Conservation (phyloP, 2,888 invertebrate species). For the Maniola hyperantus region DNA sequence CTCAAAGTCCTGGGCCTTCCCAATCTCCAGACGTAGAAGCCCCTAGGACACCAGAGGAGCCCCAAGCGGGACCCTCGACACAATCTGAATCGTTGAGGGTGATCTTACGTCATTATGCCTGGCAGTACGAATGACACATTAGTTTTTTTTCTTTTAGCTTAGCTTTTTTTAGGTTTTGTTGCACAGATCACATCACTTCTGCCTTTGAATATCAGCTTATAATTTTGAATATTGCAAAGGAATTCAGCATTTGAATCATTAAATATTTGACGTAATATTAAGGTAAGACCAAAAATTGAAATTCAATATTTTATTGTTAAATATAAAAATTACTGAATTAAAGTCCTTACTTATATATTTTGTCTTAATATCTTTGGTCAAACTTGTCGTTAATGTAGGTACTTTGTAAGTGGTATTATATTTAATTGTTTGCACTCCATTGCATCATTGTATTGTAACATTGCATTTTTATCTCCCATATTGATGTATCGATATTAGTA, state of each 20-base stretch:
- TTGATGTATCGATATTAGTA: constrained; percentile 13
- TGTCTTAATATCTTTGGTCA: constrained; percentile 19
- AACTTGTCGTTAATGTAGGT: constrained; percentile 10
- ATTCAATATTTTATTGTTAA: background rate
- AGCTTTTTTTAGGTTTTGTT: constrained; percentile 67
- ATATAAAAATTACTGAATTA: too few relatives aligned
- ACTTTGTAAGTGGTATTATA: constrained; percentile 11
- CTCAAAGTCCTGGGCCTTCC: constrained; percentile 54
- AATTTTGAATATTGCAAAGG: constrained; percentile 61
- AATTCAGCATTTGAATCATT: constrained; percentile 76
- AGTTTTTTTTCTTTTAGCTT: constrained; percentile 75
- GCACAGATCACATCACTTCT: constrained; percentile 62
- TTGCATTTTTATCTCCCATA: constrained; percentile 12
- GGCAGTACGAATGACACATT: constrained; percentile 81
- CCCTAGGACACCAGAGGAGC: constrained; percentile 55
- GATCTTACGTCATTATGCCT: constrained; percentile 79
- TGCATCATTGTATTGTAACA: constrained; percentile 6
- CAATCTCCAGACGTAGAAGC: constrained; percentile 50
- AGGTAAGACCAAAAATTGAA: constrained; percentile 42
- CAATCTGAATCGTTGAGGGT: constrained; percentile 72
- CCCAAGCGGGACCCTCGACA: constrained; percentile 66
- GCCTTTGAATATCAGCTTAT: constrained; percentile 52
- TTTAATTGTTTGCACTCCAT: constrained; percentile 10
- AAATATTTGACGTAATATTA: constrained; percentile 19
- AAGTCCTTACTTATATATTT: too few relatives aligned